Conservation (phyloP, 2,888 invertebrate species). For the Pollenia labialis region DNA sequence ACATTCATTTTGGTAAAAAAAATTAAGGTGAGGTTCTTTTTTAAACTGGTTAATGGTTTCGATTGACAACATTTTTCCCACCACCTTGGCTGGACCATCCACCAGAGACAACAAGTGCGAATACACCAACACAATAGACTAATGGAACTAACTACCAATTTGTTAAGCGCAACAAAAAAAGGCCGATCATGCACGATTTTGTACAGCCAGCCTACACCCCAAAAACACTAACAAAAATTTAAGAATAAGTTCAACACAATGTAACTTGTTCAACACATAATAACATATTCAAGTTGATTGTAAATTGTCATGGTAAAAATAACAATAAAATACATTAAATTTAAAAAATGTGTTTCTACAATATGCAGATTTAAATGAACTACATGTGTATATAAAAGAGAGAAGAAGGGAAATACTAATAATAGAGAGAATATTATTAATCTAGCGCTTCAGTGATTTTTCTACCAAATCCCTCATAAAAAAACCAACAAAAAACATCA, state of each 20-base stretch:
- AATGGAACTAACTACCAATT: not conserved
- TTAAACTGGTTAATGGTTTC: constrained; percentile 29
- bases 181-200: constrained; percentile 59
- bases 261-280: not conserved
- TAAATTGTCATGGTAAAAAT: constrained; percentile 54
- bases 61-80: constrained; percentile 57
- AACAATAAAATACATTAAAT: not conserved
- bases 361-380: constrained; percentile 47
- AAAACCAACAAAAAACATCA: constrained; percentile 2
- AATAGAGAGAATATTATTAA: constrained; percentile 27
- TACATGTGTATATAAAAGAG: constrained; percentile 6
- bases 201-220: constrained; percentile 64
- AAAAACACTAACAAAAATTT: constrained; percentile 42
- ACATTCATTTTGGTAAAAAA: constrained; percentile 44
- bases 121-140: constrained; percentile 3
- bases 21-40: constrained; percentile 59
- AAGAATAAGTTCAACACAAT: constrained; percentile 2
- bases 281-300: constrained; percentile 32
- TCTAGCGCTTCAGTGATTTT: constrained; percentile 70
- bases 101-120: constrained; percentile 53
- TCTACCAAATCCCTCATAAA: constrained; percentile 20
- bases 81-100: constrained; percentile 36
- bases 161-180: constrained; percentile 61
- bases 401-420: not conserved
- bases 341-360: not conserved